Percentiles rank a stretch among this genome's conserved stretches.
These are phyloP conservation scores for Silurus lanzhouensis DNA, from an alignment of 2,797 vertebrate species.

Conservation along the genomic window DNA sequence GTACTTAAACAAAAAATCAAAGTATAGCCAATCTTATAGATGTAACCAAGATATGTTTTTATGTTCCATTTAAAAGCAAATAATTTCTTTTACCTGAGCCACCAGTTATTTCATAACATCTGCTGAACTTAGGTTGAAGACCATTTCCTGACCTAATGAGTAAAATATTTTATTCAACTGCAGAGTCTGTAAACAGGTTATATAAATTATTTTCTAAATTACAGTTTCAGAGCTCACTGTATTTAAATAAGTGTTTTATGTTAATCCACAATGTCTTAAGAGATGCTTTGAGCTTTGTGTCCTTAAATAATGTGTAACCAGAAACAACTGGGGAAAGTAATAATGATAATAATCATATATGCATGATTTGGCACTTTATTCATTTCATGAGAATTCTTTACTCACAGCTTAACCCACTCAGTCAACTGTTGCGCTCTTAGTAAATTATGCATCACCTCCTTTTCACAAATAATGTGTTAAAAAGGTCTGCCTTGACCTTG, in stretches of 20 bases:
- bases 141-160: background rate
- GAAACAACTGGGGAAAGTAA: background rate
- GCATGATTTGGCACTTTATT: slow-evolving; percentile 46
- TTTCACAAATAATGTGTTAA: slow-evolving; percentile 67
- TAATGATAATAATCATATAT: slow-evolving; percentile 17
- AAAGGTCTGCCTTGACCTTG: slow-evolving; percentile 68
- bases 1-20: background rate
- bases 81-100: background rate
- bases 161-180: background rate
- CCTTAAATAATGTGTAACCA: background rate
- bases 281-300: background rate
- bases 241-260: background rate
- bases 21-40: no score
- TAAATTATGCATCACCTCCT: slow-evolving; percentile 62
- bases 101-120: background rate
- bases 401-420: slow-evolving; percentile 57
- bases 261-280: background rate
- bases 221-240: background rate
- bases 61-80: background rate
- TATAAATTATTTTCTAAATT: background rate
- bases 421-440: slow-evolving; percentile 56
- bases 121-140: background rate
- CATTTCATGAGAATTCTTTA: slow-evolving; percentile 48
- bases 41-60: background rate
- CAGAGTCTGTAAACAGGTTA: background rate